Percentiles rank a stretch among this genome's conserved stretches.
Evolutionary conservation across 2,888 invertebrate genomes (phyloP).

Genomic region (Camptogramma bilineatum): DNA sequence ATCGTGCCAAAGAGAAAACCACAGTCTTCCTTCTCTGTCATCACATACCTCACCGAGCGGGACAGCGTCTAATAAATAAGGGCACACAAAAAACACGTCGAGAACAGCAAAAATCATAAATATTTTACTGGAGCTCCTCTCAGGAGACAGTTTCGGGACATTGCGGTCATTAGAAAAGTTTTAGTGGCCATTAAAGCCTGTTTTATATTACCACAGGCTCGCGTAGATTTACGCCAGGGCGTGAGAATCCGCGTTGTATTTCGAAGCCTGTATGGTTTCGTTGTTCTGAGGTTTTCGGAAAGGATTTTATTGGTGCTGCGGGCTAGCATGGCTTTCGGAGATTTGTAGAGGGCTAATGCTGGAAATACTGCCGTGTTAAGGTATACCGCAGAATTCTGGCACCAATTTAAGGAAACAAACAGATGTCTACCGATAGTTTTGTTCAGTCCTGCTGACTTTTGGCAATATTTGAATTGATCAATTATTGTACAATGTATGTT

Average conservation of each 20-base stretch:
- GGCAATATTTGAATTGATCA: not conserved
- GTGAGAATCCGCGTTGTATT: constrained; percentile 40
- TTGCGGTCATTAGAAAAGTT: constrained; percentile 76
- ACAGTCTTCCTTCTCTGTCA: constrained; percentile 34
- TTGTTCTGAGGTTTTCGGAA: constrained; percentile 23
- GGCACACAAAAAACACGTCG: constrained; percentile 40
- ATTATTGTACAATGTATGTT: no score
- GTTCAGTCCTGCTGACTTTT: not conserved
- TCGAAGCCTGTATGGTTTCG: constrained; percentile 30
- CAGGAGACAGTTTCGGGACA: constrained; percentile 75
- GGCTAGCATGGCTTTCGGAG: constrained; percentile 27
- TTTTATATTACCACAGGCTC: constrained; percentile 67
- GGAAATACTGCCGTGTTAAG: constrained; percentile 20
- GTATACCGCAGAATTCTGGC: constrained; percentile 13
- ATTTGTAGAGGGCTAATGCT: constrained; percentile 29
- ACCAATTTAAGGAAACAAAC: constrained; percentile 6
- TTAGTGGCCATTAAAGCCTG: constrained; percentile 74
- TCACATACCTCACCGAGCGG: constrained; percentile 30
- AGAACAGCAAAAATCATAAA: constrained; percentile 46
- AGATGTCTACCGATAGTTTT: not conserved
- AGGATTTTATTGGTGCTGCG: constrained; percentile 31
- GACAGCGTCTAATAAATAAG: constrained; percentile 37
- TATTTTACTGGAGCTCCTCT: constrained; percentile 69
- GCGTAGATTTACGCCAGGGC: constrained; percentile 58
- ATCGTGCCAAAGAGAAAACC: constrained; percentile 22